Conservation (phyloP, 1,140 invertebrate species). For the Oryctes rhinoceros region DNA sequence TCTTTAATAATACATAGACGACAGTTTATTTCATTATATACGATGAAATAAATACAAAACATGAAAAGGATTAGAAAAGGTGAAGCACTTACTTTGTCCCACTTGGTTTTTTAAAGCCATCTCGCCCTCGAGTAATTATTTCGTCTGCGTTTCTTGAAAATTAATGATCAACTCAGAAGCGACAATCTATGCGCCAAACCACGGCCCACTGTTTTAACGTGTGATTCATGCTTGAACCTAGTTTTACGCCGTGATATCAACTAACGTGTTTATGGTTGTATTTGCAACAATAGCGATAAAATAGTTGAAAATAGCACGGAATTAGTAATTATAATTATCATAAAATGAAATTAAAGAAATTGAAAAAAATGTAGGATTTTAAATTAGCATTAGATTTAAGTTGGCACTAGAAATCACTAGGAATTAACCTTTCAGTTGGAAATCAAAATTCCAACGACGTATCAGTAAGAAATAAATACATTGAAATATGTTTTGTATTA, state of each 20-base stretch:
- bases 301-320: neutral
- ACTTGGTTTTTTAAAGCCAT: slow-evolving; percentile 76
- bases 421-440: no score
- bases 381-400: no score
- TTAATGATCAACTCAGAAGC: neutral
- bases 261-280: neutral
- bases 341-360: neutral
- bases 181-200: slow-evolving; percentile 4
- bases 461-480: neutral
- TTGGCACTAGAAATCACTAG: no score
- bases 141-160: neutral
- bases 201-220: slow-evolving; percentile 15
- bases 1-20: neutral
- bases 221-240: slow-evolving; percentile 9
- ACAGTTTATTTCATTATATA: neutral
- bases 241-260: neutral
- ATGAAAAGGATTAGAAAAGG: slow-evolving; percentile 2
- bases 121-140: neutral
- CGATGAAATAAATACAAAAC: neutral
- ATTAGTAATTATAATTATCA: neutral
- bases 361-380: neutral
- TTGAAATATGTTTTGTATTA: slow-evolving; percentile 5
- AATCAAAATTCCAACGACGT: no score
- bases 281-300: neutral
- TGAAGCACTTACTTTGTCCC: slow-evolving; percentile 70